Evolutionary conservation across 2,888 invertebrate genomes (phyloP).

Genomic region (Campoplex nolae): DNA sequence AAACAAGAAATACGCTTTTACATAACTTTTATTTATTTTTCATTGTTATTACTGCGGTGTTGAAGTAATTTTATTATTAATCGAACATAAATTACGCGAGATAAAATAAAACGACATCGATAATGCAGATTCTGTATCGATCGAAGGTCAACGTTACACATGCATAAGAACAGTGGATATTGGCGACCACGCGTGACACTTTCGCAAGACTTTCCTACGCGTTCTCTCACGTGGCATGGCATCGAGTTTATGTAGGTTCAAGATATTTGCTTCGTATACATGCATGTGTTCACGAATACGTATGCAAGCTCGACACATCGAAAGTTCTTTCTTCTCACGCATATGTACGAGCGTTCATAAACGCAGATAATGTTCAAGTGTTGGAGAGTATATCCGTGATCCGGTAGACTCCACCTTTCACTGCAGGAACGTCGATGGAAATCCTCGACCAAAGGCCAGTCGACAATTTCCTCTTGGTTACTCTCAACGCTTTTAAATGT

Average conservation of each 20-base stretch:
- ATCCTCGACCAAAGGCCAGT: conserved; percentile 75
- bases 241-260: conserved; percentile 12
- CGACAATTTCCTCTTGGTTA: conserved; percentile 75
- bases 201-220: conserved; percentile 68
- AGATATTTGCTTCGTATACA: background rate
- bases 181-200: conserved; percentile 63
- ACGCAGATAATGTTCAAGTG: conserved; percentile 33
- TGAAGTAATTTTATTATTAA: background rate
- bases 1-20: background rate
- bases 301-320: background rate
- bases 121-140: conserved; percentile 22
- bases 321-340: conserved; percentile 19
- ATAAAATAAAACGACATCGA: background rate
- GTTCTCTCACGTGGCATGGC: conserved; percentile 47
- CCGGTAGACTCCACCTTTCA: conserved; percentile 75
- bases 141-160: conserved; percentile 42
- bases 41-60: background rate
- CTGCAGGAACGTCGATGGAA: conserved; percentile 76
- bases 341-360: conserved; percentile 9
- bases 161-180: conserved; percentile 25
- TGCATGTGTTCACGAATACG: background rate
- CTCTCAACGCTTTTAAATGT: conserved; percentile 40
- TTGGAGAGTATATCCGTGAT: conserved; percentile 59
- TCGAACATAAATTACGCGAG: background rate
- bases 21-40: background rate